Evolutionary conservation across 2,113 vertebrate species (phyloP).

Genomic region (Cephalopholis sonnerati): DNA sequence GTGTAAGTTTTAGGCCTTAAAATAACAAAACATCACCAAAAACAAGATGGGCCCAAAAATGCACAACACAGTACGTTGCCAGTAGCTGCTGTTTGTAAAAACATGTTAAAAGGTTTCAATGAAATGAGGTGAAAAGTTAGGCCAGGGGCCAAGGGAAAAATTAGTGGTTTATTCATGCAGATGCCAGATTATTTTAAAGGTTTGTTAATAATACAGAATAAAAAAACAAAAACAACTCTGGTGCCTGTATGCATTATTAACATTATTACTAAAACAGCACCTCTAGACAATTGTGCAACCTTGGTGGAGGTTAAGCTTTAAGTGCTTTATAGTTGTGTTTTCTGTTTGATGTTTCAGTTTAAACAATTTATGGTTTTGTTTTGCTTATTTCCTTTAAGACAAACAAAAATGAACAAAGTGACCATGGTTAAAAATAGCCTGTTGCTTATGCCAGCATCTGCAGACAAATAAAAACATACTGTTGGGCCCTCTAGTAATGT

Average conservation of each 20-base stretch:
- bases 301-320: neutral
- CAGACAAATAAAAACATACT: slow-evolving; percentile 35
- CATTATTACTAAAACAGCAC: neutral
- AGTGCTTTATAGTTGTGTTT: neutral
- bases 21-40: neutral
- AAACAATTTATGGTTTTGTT: neutral
- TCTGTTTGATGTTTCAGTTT: neutral
- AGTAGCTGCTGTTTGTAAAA: neutral
- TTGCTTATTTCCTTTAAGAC: slow-evolving; percentile 9
- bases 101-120: neutral
- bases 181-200: neutral
- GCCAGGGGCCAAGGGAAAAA: neutral
- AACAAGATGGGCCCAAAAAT: neutral
- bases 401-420: neutral
- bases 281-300: neutral
- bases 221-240: neutral
- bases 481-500: slow-evolving; percentile 41
- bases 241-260: neutral
- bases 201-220: neutral
- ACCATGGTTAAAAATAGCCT: slow-evolving; percentile 9
- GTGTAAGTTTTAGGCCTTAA: neutral
- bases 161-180: neutral
- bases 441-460: slow-evolving; percentile 31
- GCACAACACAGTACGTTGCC: neutral
- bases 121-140: neutral